Conservation (phyloP, 2,113 vertebrate species). For the Prietella phreatophila region DNA sequence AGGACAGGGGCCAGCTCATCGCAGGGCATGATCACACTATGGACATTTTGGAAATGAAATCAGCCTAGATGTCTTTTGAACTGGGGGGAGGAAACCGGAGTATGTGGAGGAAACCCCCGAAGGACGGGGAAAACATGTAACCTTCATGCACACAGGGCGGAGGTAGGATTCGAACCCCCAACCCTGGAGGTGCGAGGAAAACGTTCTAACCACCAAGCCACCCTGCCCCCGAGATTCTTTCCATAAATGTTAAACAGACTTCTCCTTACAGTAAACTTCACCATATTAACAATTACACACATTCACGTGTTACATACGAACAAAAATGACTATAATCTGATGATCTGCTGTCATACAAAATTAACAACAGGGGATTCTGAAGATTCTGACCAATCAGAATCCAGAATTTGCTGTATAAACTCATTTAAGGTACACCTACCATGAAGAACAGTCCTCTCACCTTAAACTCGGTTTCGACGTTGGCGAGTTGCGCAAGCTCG, state of each 20-base stretch:
- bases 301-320: not conserved
- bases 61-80: too few species aligned
- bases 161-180: too few species aligned
- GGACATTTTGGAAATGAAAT: too few species aligned
- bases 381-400: not conserved
- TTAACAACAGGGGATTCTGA: not conserved
- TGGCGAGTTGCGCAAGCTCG: conserved; percentile 83
- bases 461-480: conserved; percentile 90
- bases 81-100: too few species aligned
- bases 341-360: not conserved
- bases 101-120: too few species aligned
- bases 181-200: too few species aligned
- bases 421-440: not conserved
- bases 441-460: conserved; percentile 61
- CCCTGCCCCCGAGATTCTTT: not conserved
- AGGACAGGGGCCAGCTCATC: too few species aligned
- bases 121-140: too few species aligned
- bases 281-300: not conserved
- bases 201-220: too few species aligned
- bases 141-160: too few species aligned
- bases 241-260: not conserved
- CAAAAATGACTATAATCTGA: not conserved
- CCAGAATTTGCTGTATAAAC: not conserved
- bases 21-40: too few species aligned
- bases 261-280: not conserved